A percentile compares a stretch with the other conserved stretches of the same genome.
phyloP scores from a whole-genome alignment of 2,888 invertebrate genomes.

The Drosophila seclusa region DNA sequence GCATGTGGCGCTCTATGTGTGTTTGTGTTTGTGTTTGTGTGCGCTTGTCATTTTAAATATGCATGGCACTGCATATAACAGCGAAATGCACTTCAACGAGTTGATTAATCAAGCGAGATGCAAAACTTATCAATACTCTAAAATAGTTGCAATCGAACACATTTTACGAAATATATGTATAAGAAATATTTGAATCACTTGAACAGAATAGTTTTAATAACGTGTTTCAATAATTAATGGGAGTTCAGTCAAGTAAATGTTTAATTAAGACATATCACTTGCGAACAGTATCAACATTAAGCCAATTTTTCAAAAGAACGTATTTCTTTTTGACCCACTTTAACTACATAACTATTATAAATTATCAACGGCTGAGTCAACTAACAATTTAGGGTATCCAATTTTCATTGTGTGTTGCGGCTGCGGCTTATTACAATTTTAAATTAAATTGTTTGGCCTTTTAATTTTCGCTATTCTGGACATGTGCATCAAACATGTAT shows the following conservation, averaged over 20 bases:
- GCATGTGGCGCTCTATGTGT: not conserved
- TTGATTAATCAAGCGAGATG: slow-evolving; percentile 46
- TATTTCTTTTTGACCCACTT: not conserved
- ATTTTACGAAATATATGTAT: not conserved
- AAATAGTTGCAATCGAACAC: not conserved
- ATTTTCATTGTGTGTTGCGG: not conserved
- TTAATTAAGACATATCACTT: not conserved
- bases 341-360: not conserved
- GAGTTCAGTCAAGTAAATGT: not conserved
- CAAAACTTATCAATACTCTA: slow-evolving; percentile 8
- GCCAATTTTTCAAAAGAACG: not conserved
- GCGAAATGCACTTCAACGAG: slow-evolving; percentile 57
- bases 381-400: slow-evolving; percentile 13
- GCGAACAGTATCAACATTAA: not conserved
- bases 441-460: slow-evolving; percentile 16
- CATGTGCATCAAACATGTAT: slow-evolving; percentile 21
- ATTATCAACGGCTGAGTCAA: not conserved
- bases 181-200: not conserved
- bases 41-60: slow-evolving; percentile 57
- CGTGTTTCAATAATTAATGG: no score
- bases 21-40: slow-evolving; percentile 15
- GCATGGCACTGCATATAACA: slow-evolving; percentile 55
- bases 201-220: not conserved
- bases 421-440: slow-evolving; percentile 9
- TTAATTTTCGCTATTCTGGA: slow-evolving; percentile 10